Evolutionary conservation across 1,140 invertebrate species (phyloP).

Genomic region (Piezodorus guildinii): DNA sequence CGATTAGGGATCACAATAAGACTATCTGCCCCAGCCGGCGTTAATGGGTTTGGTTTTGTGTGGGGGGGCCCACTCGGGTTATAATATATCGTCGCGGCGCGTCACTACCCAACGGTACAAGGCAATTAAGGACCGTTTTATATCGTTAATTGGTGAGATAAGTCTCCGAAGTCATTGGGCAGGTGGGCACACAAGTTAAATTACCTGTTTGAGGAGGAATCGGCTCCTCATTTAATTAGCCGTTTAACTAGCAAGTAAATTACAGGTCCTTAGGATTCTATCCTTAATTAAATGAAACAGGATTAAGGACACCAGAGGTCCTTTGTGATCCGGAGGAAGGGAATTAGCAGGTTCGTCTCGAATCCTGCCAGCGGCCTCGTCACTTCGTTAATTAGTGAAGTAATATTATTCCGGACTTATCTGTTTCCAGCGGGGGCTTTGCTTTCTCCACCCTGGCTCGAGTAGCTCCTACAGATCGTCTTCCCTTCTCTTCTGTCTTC

Average conservation of each 20-base stretch:
- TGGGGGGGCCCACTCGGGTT: no score
- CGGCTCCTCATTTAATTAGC: slow-evolving; percentile 5
- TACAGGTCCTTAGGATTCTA: slow-evolving; percentile 3
- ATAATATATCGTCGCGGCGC: no score
- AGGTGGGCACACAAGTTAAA: slow-evolving; percentile 1
- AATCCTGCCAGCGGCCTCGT: no score
- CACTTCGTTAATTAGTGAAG: not conserved
- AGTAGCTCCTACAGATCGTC: not conserved
- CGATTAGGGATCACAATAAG: no score
- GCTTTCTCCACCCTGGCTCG: not conserved
- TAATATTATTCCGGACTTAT: slow-evolving; percentile 4
- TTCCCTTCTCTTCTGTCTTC: not conserved
- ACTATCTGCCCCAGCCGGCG: no score
- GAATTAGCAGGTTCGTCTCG: no score
- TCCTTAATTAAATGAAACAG: slow-evolving; percentile 6
- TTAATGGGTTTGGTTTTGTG: no score
- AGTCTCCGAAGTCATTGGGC: not conserved
- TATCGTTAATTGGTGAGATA: slow-evolving; percentile 5
- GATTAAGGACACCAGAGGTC: not conserved
- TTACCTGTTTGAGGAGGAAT: not conserved
- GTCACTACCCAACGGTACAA: not conserved
- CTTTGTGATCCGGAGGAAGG: not conserved
- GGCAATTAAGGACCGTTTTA: slow-evolving; percentile 5
- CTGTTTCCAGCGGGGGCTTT: no score
- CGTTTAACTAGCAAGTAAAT: slow-evolving; percentile 11